Base-by-base conservation (phyloP, 2,888 invertebrate genomes). In the Lutraria lutraria region DNA sequence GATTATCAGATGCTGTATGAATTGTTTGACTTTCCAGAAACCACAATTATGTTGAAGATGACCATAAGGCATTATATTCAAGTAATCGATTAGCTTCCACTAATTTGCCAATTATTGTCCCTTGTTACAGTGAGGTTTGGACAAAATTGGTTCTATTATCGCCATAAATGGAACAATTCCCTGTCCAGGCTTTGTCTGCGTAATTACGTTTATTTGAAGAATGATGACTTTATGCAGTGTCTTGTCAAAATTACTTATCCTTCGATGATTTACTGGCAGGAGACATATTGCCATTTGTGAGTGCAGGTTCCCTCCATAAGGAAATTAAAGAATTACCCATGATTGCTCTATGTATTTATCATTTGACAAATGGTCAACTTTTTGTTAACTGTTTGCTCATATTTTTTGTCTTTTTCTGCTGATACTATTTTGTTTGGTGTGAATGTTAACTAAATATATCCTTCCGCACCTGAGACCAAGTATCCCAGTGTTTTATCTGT, bases 81-180 rank as follows among this genome's bases (percentile, higher is more conserved):
- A n/a, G 13, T 31, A 54, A 85, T 85, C 80, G 80, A 85, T 85
- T 79, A 56, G 34, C 34, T 85, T 85, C 85, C 43, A 43, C 79
- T 80, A 85, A 85, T 85, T 80, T 80, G 31, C 80, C 80, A 80
- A 85, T 79, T 80, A 60, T 21, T 16, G 43, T 56, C 79, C 31
- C 76, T 53, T 21, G 43, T 29, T 56, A 21, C 21, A 54, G 13
- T 2, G 31, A 76, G 25, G 72, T 86, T 79, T 79, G 82, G 82
- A 63, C 88, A 83, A 82, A 88, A 88, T 88, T 88, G 88, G 85
- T 83, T 86, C 82, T 82, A 88, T 88, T 88, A 88, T 56, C 43
- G 85, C 72, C 83, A 83, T 81, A 82, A 88, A 85, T 88, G 85
- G 85, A 86, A 86, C 72, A 85, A 56, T 86, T 85, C 43, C 3